phyloP scores from a whole-genome alignment of 2,797 vertebrate species.

The Lutjanus argentimaculatus region DNA sequence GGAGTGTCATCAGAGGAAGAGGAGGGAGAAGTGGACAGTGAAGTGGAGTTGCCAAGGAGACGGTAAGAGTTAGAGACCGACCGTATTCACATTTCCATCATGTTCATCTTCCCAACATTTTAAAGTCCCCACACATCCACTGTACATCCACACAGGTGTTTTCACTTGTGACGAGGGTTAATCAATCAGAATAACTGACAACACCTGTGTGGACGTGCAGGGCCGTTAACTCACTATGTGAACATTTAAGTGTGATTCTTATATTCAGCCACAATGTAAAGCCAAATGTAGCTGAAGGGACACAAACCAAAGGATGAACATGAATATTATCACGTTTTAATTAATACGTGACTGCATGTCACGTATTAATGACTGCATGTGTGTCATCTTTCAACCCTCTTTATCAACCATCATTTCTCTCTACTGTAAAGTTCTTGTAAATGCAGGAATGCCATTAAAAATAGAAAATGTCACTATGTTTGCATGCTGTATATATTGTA shows the following conservation, averaged over 20 bases:
- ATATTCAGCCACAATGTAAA: neutral
- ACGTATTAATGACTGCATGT: neutral
- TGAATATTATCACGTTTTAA: neutral
- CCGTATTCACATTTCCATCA: neutral
- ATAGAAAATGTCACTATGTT: neutral
- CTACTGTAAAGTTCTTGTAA: neutral
- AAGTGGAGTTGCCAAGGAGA: constrained; percentile 93
- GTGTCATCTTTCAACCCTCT: neutral
- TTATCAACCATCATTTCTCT: neutral
- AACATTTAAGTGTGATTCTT: neutral
- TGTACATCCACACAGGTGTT: too few relatives aligned
- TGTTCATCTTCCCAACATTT: neutral
- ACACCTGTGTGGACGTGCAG: neutral
- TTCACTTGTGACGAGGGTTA: neutral
- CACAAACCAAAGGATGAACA: neutral
- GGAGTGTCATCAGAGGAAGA: constrained; percentile 96
- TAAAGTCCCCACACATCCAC: neutral
- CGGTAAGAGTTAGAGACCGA: constrained; percentile 80
- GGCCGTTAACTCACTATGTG: neutral
- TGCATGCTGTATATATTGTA: too few relatives aligned
- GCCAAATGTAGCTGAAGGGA: neutral
- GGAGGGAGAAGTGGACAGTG: constrained; percentile 97
- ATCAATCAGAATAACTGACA: neutral
- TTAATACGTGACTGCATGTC: neutral
- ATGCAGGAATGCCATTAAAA: neutral